phyloP scores from a whole-genome alignment of 2,113 vertebrate species.

The Misgurnus mizolepis region DNA sequence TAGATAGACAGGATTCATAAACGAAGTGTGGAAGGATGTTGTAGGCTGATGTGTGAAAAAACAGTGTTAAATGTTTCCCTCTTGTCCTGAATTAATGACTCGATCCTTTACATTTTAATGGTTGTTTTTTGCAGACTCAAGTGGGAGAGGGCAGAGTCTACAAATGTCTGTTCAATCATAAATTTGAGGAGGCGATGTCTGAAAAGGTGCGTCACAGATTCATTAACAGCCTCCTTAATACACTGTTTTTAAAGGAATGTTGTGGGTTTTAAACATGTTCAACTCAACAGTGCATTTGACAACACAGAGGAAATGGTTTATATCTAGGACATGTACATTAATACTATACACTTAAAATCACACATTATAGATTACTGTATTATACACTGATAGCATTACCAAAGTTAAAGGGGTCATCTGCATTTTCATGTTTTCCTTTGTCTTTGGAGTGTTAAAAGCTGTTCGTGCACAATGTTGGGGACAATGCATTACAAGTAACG shows the following conservation, averaged over 20 bases:
- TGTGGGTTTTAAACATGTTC: background rate
- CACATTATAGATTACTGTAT: too few species aligned
- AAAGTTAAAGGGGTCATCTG: too few species aligned
- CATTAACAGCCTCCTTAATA: background rate
- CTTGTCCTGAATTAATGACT: background rate
- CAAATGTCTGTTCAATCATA: slow-evolving; percentile 92
- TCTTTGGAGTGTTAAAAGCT: too few species aligned
- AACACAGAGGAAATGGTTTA: too few species aligned
- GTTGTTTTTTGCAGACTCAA: slow-evolving; percentile 76
- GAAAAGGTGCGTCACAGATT: slow-evolving; percentile 75
- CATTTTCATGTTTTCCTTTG: too few species aligned
- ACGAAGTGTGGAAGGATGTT: slow-evolving; percentile 2
- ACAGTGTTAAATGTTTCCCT: background rate
- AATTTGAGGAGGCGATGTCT: slow-evolving; percentile 92
- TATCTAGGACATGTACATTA: too few species aligned
- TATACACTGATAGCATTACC: too few species aligned
- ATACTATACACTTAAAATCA: too few species aligned
- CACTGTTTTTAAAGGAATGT: background rate
- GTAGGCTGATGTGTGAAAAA: background rate
- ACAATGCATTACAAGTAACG: too few species aligned
- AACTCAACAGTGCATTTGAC: background rate
- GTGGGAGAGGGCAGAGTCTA: slow-evolving; percentile 88
- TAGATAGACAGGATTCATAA: background rate
- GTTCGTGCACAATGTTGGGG: too few species aligned
- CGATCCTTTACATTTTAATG: background rate